Evolutionary conservation across 2,888 invertebrate genomes (phyloP).

Genomic region (Dryadula phaetusa): DNA sequence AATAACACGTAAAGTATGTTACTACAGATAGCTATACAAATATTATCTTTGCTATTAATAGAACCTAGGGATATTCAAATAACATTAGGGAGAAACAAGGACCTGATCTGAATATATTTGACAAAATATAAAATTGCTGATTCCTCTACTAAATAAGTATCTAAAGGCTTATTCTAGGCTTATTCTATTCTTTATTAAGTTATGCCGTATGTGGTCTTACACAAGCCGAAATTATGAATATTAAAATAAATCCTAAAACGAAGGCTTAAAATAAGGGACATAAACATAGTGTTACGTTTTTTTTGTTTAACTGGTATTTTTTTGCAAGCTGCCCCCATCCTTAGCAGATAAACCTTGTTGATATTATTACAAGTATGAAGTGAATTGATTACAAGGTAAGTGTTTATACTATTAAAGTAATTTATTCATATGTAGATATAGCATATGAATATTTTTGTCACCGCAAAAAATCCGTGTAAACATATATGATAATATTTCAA

Average conservation of each 20-base stretch:
- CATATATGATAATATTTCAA: not conserved
- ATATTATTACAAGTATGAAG: constrained; percentile 4
- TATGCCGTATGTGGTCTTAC: too few relatives aligned
- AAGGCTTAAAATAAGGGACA: not conserved
- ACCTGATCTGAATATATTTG: too few relatives aligned
- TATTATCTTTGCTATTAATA: too few relatives aligned
- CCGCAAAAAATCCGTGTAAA: not conserved
- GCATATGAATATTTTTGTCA: not conserved
- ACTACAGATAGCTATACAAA: too few relatives aligned
- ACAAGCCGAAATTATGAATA: too few relatives aligned
- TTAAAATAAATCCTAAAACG: not conserved
- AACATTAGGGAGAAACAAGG: too few relatives aligned
- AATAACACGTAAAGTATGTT: not conserved
- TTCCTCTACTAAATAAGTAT: too few relatives aligned
- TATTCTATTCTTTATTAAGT: too few relatives aligned
- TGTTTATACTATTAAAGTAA: not conserved
- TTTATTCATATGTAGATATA: not conserved
- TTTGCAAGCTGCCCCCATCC: not conserved
- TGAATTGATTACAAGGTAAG: constrained; percentile 5
- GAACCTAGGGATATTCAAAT: not conserved
- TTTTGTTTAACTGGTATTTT: not conserved
- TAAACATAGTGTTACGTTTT: not conserved
- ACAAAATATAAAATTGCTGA: too few relatives aligned
- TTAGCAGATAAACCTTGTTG: constrained; percentile 6
- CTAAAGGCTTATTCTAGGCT: too few relatives aligned